Conservation (phyloP, 2,888 invertebrate species). For the Lasioglossum zephyrum region DNA sequence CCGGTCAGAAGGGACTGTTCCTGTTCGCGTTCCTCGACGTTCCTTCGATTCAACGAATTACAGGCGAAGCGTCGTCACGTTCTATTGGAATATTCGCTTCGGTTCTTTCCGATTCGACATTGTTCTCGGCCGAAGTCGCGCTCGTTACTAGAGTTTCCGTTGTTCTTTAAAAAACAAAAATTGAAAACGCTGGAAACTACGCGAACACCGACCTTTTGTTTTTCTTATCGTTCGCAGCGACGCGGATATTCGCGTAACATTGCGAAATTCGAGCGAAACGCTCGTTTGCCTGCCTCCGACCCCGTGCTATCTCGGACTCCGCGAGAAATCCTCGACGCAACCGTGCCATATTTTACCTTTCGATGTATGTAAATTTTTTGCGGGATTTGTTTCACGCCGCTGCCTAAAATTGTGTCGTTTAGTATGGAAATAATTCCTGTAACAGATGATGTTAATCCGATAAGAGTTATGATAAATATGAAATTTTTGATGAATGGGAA, state of each 20-base stretch:
- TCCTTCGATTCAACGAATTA: constrained; percentile 12
- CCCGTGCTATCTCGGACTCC: background rate
- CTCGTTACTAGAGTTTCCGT: constrained; percentile 18
- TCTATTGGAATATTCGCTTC: constrained; percentile 25
- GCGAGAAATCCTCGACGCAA: background rate
- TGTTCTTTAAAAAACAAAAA: constrained; percentile 7
- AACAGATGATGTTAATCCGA: too few species aligned
- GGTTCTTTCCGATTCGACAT: background rate
- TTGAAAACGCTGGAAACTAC: background rate
- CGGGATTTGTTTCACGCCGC: too few species aligned
- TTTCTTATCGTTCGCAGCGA: constrained; percentile 1
- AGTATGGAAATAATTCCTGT: too few species aligned
- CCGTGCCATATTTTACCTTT: background rate
- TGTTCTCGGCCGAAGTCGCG: constrained; percentile 6
- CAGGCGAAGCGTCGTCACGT: background rate
- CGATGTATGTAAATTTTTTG: background rate
- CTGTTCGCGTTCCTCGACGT: background rate
- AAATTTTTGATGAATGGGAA: too few species aligned
- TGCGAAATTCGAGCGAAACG: constrained; percentile 4
- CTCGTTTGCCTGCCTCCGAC: background rate
- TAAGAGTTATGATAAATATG: too few species aligned
- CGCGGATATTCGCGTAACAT: constrained; percentile 27
- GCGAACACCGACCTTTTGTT: background rate
- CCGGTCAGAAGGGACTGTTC: background rate
- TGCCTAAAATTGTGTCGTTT: too few species aligned